A percentile compares a stretch with the other conserved stretches of the same genome.
These are phyloP conservation scores for Mobula hypostoma DNA, from an alignment of 2,113 vertebrate species.

Conservation along the genomic window DNA sequence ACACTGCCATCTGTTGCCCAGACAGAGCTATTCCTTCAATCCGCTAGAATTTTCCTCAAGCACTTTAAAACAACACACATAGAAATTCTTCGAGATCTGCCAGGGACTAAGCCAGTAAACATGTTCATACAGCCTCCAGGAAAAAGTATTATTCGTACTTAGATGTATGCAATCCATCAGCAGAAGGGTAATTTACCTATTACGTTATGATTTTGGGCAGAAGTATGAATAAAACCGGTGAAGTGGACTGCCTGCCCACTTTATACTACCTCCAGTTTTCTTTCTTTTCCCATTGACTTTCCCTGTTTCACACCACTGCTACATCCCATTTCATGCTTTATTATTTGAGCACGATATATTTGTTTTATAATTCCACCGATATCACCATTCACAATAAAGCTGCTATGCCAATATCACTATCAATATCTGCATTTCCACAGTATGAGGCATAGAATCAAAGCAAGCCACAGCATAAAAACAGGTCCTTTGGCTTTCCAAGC, in stretches of 20 bases:
- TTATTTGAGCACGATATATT: not conserved
- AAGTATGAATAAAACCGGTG: not conserved
- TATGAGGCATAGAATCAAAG: too few relatives aligned
- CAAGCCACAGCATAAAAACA: too few relatives aligned
- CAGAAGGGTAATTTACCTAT: not conserved
- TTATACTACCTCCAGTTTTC: not conserved
- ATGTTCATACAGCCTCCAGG: not conserved
- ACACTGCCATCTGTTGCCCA: conserved; percentile 3
- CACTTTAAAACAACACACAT: not conserved
- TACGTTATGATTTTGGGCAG: not conserved
- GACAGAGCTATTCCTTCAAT: not conserved
- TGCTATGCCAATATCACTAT: not conserved
- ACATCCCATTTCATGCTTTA: not conserved
- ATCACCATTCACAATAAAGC: not conserved
- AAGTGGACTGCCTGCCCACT: not conserved
- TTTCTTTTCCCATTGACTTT: not conserved
- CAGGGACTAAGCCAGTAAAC: not conserved
- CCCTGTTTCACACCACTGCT: not conserved
- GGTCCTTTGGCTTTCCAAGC: too few relatives aligned
- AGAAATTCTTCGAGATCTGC: not conserved
- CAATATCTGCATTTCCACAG: not conserved
- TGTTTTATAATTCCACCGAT: not conserved
- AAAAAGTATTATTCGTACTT: not conserved
- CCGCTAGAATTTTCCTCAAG: not conserved
- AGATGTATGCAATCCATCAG: not conserved